Evolutionary conservation across 35 echinoderm and acorn worm genomes (phyloP).

Genomic region (Lytechinus pictus): DNA sequence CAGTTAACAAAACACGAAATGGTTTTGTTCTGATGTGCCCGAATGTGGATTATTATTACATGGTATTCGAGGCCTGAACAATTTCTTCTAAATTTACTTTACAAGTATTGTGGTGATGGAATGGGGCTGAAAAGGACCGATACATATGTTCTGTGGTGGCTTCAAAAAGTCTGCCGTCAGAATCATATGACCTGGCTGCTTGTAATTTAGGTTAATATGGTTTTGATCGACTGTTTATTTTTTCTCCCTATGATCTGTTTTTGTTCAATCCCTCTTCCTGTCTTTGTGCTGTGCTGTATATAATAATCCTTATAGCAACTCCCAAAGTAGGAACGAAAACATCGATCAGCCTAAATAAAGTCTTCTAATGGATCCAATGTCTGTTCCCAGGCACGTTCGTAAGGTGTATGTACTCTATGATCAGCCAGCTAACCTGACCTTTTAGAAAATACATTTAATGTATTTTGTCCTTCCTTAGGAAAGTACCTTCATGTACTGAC

Average conservation of each 20-base stretch:
- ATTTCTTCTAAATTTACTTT: too few species aligned
- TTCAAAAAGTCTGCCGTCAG: background rate
- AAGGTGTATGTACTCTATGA: background rate
- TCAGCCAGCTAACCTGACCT: too few species aligned
- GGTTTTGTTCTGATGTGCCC: too few species aligned
- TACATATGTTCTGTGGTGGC: background rate
- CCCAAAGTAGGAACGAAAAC: background rate
- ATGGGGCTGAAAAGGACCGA: too few species aligned
- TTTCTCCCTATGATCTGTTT: background rate
- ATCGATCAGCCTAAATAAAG: background rate
- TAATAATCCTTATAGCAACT: background rate
- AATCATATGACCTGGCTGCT: background rate
- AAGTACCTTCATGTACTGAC: background rate
- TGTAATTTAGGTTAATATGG: background rate
- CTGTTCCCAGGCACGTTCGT: background rate
- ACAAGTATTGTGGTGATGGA: too few species aligned
- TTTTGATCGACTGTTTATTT: background rate
- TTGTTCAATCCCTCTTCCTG: background rate
- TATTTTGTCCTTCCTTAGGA: background rate
- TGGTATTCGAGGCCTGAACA: too few species aligned
- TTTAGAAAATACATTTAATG: too few species aligned
- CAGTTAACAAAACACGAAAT: too few species aligned
- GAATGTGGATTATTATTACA: too few species aligned
- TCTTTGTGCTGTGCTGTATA: background rate
- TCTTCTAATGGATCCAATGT: background rate